Conservation (phyloP, 2,113 vertebrate genomes). For the Psilopsiagon aurifrons region DNA sequence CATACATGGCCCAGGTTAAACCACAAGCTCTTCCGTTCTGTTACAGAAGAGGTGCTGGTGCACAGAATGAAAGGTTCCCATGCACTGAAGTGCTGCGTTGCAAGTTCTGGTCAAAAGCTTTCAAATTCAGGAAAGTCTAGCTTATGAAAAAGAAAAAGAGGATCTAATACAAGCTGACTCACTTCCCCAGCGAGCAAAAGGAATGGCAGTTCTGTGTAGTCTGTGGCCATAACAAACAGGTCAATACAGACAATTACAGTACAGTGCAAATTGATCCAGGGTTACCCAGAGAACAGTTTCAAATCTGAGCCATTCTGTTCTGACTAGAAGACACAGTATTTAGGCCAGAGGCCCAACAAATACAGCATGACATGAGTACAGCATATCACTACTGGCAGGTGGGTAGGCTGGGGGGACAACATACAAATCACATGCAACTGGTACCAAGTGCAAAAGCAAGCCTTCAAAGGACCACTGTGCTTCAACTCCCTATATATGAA, state of each 20-base stretch:
- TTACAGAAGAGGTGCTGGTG: not conserved
- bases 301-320: not conserved
- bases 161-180: conserved; percentile 65
- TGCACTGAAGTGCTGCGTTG: conserved; percentile 2
- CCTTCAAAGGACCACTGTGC: not conserved
- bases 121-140: conserved; percentile 61
- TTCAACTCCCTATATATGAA: not conserved
- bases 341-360: not conserved
- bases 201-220: not conserved
- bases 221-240: not conserved
- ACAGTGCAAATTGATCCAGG: not conserved
- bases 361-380: not conserved
- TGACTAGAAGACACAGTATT: not conserved
- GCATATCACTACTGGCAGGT: not conserved
- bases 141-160: conserved; percentile 64
- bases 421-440: not conserved
- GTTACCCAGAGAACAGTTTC: not conserved
- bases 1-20: not conserved
- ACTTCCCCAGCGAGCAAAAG: not conserved
- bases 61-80: conserved; percentile 6
- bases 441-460: not conserved
- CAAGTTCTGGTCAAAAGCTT: conserved; percentile 48
- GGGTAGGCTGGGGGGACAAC: not conserved
- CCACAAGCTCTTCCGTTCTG: not conserved
- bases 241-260: not conserved